These are phyloP conservation scores for Conger conger DNA, from an alignment of 2,113 vertebrate genomes.

Conservation along the genomic window DNA sequence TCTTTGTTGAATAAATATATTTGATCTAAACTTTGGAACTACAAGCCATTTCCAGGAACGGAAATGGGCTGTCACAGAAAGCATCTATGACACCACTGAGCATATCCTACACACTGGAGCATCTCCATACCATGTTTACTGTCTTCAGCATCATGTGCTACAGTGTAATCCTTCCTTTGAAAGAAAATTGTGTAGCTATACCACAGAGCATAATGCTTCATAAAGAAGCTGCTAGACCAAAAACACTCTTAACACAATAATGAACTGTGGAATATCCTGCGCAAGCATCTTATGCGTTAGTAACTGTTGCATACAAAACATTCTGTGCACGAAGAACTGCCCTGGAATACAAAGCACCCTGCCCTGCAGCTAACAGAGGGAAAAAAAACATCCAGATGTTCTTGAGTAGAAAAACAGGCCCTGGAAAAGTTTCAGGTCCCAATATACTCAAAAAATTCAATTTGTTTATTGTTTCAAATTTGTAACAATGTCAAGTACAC, in stretches of 20 bases:
- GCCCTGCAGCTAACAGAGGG: conserved; percentile 38
- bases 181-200: neutral
- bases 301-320: neutral
- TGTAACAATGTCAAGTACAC: neutral
- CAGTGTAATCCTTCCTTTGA: neutral
- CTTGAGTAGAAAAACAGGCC: conserved; percentile 57
- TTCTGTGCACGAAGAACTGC: neutral
- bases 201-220: neutral
- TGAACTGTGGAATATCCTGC: neutral
- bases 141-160: neutral
- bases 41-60: too few relatives aligned
- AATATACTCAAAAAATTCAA: conserved; percentile 2
- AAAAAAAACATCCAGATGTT: conserved; percentile 30
- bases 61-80: neutral
- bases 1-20: too few relatives aligned
- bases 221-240: neutral
- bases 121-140: neutral
- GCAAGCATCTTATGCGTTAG: neutral
- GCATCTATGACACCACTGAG: neutral
- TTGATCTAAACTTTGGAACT: too few relatives aligned
- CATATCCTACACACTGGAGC: neutral
- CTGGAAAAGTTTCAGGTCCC: conserved; percentile 56
- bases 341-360: conserved; percentile 25
- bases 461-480: neutral
- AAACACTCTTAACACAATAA: neutral